Base-by-base conservation (phyloP, 2,797 vertebrate genomes). In the Aphelocoma californica region DNA sequence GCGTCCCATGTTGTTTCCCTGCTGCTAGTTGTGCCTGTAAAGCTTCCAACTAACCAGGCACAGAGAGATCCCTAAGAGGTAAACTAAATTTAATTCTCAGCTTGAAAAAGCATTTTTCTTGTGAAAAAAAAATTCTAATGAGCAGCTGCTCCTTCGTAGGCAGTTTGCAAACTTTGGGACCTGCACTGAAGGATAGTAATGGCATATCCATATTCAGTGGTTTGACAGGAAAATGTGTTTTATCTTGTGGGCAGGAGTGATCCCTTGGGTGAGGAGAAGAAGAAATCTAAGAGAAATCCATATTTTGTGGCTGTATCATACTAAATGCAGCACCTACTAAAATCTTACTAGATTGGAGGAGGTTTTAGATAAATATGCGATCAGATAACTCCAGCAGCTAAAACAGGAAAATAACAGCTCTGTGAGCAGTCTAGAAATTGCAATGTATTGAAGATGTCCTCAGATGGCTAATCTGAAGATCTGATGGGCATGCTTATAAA, bases 211-310 rank as follows among this genome's bases (percentile, higher is more conserved):
- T 86, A 58, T 69, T 64, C 36, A 73, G 69, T 58, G 56, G 12
- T 34, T 83, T 93, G 66, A 66, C 36, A 87, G 65, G 67, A 90
- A 89, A 90, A 86, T 75, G 17, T 80, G 61, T 92, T 89, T 62
- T 92, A 71, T 44, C 3, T 1, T 2, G 3, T 42, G 82, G 36
- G 23, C 29, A 79, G 58, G 47, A 75, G 48, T 3, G 3, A 38
- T 90, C 58, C 44, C 65, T 54, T 93, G 79, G 23, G 73, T 86
- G 23, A 58, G 40, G 23, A 58, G 36, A 86, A 86, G 25, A 69
- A 44, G 38, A 42, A 70, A 79, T 79, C 58, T 54, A n/a, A 77
- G 56, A 54, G 36, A 88, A 89, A 81, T 75, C 54, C 9, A 0
- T 47, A 32, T 75, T 93, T 95, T 4, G 0, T 86, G 69, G 28